Evolutionary conservation across 2,113 vertebrate genomes (phyloP).

Genomic region (Coracopsis vasa): DNA sequence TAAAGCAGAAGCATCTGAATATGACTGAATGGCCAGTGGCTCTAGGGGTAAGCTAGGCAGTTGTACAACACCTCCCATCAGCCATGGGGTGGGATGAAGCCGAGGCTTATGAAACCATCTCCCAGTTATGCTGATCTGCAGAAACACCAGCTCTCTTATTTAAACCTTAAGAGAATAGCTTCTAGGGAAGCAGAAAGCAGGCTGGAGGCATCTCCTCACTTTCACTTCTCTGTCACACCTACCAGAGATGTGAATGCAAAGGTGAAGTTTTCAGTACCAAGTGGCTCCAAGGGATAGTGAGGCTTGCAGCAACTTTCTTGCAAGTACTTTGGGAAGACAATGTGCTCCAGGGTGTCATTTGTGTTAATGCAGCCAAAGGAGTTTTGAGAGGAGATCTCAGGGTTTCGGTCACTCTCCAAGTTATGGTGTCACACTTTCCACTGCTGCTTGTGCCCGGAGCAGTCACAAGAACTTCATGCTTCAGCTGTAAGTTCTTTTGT

Average conservation of each 20-base stretch:
- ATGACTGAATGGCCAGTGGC: not conserved
- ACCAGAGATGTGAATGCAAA: not conserved
- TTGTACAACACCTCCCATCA: not conserved
- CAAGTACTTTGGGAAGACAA: not conserved
- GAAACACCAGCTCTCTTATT: not conserved
- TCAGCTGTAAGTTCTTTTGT: not conserved
- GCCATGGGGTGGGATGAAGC: not conserved
- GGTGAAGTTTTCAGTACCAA: not conserved
- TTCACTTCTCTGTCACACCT: not conserved
- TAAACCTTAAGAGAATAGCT: not conserved
- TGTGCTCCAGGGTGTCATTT: not conserved
- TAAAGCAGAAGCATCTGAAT: not conserved
- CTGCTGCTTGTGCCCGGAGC: not conserved
- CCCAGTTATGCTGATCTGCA: not conserved
- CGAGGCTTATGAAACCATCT: not conserved
- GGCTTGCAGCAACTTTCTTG: not conserved
- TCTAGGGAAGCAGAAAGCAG: not conserved
- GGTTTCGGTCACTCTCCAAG: not conserved
- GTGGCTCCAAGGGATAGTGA: not conserved
- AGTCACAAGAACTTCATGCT: not conserved
- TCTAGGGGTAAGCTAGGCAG: not conserved
- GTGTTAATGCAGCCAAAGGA: not conserved
- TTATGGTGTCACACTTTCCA: fast-evolving
- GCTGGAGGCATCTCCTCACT: not conserved
- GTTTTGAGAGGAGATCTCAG: not conserved